These are phyloP conservation scores for Anguilla marmorata DNA, from an alignment of 2,797 vertebrate species.

Conservation along the genomic window DNA sequence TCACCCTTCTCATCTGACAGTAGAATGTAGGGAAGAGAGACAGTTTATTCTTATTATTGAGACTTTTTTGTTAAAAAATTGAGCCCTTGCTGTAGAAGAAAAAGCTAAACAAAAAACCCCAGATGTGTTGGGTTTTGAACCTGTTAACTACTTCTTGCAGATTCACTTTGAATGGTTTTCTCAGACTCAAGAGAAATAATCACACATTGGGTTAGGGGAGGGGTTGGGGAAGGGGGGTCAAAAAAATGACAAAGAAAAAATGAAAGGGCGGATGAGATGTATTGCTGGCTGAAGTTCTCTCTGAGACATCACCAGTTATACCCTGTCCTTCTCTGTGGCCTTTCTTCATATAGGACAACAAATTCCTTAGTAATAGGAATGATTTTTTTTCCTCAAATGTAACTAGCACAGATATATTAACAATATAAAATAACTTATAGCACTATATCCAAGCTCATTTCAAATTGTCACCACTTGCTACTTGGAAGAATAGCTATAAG, in stretches of 20 bases:
- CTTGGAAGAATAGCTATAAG: constrained; percentile 57
- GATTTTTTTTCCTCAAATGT: constrained; percentile 69
- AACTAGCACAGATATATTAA: constrained; percentile 72
- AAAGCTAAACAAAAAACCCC: constrained; percentile 57
- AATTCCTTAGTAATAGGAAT: constrained; percentile 74
- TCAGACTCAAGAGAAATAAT: constrained; percentile 28
- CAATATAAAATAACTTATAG: constrained; percentile 77
- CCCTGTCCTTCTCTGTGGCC: constrained; percentile 65
- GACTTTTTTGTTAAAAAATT: constrained; percentile 62
- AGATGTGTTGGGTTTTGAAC: constrained; percentile 53
- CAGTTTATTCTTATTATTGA: constrained; percentile 81
- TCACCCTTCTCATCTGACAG: constrained; percentile 95
- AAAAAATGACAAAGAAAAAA: constrained; percentile 47
- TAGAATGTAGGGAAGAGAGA: constrained; percentile 96
- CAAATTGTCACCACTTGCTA: constrained; percentile 74
- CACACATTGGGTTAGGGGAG: constrained; percentile 38
- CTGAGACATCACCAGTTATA: constrained; percentile 36
- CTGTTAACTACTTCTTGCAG: constrained; percentile 30
- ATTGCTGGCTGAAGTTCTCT: constrained; percentile 62
- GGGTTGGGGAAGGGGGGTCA: constrained; percentile 26
- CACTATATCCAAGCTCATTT: constrained; percentile 74
- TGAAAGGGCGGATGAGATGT: constrained; percentile 68
- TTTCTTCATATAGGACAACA: constrained; percentile 68
- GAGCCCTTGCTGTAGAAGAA: constrained; percentile 69
- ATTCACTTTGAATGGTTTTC: constrained; percentile 46